Evolutionary conservation across 2,888 invertebrate genomes (phyloP), one percentile per base, ranked within the genome.

Genomic region (Agapostemon virescens): DNA sequence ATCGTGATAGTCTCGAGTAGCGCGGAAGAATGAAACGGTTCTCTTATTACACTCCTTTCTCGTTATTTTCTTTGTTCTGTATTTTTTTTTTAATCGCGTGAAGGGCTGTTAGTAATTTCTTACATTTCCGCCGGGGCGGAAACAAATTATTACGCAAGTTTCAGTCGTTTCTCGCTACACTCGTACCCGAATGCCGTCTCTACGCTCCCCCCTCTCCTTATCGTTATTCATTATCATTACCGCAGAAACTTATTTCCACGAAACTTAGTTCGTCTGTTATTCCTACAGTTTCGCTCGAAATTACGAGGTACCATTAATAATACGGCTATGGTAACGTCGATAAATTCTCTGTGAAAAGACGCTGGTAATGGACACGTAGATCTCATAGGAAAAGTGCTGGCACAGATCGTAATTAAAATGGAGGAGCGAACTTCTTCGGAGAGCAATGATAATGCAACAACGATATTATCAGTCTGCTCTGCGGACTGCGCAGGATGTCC

Each of bases 161-260:
- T 55, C 30, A 63, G 55, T 64, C 68, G 63, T 64, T 72, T 45
- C 72, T 42, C 17, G 52, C n/a, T 42, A 33, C 79, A 61, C 70
- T 79, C 38, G 49, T 45, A 67, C 11, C 20, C 30, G 17, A 9
- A 2, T 6, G 26, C 58, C 26, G 23, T 7, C 20, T 42, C 17
- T 30, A 42, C 13, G 30, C 17, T 40, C 66, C 13, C 58, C 52
- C 38, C 42, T 30, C 61, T 55, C 63, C 64, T 38, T 72, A 80
- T 80, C 79, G 64, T 80, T 80, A 69, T 80, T 80, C 79, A 73
- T 80, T 79, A 80, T 80, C 79, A 69, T 80, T 79, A 79, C 63
- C 79, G 33, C 71, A 33, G 20, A 20, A 79, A 72, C 79, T 79
- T 79, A 45, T 71, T 69, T 68, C 33, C 36, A 20, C 17, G 64